These are phyloP conservation scores for Echinarachnius parma DNA, from an alignment of 53 echinoderm and acorn worm species.

Conservation along the genomic window DNA sequence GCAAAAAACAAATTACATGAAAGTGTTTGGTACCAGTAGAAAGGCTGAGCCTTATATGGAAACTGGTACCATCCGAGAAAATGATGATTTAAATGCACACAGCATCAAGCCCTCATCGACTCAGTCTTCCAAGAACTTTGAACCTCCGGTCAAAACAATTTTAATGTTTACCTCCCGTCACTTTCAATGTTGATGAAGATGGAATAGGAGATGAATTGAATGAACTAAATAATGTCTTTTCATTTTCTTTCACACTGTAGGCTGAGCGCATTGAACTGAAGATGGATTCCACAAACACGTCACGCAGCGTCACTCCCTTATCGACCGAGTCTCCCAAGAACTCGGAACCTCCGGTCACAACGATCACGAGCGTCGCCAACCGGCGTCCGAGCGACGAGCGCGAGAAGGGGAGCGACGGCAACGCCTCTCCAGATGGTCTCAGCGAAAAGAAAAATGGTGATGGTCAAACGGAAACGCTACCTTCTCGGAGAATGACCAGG, in stretches of 20 bases:
- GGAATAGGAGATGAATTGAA: not conserved
- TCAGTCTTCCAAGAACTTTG: no score
- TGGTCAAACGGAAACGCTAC: not conserved
- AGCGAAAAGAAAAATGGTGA: not conserved
- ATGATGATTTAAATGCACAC: no score
- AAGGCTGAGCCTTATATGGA: no score
- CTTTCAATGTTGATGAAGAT: not conserved
- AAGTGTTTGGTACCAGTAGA: no score
- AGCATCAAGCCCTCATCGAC: no score
- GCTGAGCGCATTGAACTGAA: constrained; percentile 26
- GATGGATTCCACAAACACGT: not conserved
- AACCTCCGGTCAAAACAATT: not conserved
- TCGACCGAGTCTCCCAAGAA: not conserved
- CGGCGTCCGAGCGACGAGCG: constrained; percentile 10
- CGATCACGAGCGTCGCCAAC: constrained; percentile 32
- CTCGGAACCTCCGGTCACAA: not conserved
- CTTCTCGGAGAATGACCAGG: constrained; percentile 1
- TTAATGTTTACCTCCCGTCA: not conserved
- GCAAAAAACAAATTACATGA: no score
- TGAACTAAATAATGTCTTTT: not conserved
- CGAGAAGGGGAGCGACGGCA: constrained; percentile 7
- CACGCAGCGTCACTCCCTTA: not conserved
- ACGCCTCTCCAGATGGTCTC: not conserved
- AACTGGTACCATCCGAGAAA: no score
- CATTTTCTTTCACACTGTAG: not conserved